Conservation (phyloP, 1,140 invertebrate genomes). For the Cataglyphis hispanica region DNA sequence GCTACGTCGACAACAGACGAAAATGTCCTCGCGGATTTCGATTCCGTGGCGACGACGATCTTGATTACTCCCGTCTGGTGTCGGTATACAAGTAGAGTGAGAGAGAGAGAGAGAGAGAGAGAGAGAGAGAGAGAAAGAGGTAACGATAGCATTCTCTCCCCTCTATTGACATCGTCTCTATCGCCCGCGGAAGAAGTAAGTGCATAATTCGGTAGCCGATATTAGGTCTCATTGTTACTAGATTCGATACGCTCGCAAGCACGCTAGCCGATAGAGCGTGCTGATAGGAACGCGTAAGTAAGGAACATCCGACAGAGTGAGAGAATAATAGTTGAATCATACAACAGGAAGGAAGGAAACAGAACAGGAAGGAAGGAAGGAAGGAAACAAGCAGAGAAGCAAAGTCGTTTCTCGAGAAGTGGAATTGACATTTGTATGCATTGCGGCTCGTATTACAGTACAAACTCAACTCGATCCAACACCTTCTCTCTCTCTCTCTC, state of each 20-base stretch:
- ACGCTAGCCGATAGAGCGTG: conserved; percentile 28
- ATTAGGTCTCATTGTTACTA: conserved; percentile 79
- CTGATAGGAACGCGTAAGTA: conserved; percentile 13
- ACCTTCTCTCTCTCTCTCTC: conserved; percentile 32
- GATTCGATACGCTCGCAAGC: conserved; percentile 67
- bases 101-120: too few species aligned
- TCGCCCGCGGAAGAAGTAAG: conserved; percentile 42
- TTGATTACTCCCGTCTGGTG: conserved; percentile 62
- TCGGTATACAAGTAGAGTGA: neutral
- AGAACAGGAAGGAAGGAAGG: conserved; percentile 23
- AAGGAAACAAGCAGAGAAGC: conserved; percentile 58
- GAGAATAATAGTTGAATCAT: conserved; percentile 8
- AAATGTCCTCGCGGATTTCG: conserved; percentile 64
- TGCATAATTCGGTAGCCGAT: conserved; percentile 78
- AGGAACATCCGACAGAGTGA: conserved; percentile 47
- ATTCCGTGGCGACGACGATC: conserved; percentile 63
- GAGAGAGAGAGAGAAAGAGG: too few species aligned
- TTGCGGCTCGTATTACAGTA: conserved; percentile 82
- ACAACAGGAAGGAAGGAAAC: conserved; percentile 8
- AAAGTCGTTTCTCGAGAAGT: conserved; percentile 73
- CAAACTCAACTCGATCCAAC: conserved; percentile 80
- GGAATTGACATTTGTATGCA: conserved; percentile 86
- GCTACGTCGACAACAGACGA: conserved; percentile 23
- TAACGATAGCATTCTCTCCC: neutral
- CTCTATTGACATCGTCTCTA: neutral